Evolutionary conservation across 2,888 invertebrate genomes (phyloP), one percentile per base, ranked within the genome.

Genomic region (Eristalis arbustorum): DNA sequence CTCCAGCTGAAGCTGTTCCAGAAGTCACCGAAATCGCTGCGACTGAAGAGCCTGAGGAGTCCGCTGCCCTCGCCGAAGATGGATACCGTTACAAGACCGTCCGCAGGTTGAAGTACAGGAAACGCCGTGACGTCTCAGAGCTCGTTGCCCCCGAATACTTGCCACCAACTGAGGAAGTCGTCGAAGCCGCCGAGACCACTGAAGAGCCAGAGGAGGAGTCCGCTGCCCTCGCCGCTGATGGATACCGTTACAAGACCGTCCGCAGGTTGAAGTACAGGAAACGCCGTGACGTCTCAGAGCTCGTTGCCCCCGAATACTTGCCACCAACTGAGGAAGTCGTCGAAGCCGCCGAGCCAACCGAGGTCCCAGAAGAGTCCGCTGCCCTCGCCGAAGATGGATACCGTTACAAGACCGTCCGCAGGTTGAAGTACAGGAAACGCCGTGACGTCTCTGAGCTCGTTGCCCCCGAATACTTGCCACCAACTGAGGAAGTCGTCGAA

Each of bases 341-440:
- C 11, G 78, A 78, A 62, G 78, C 49, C 25, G 61, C 62, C n/a
- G 78, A 87, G n/a, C n/a, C 31, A 0, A 61, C 42, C 14, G 74
- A 59, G 3, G 66, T 42, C 0, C 25, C 87, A 1, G 89, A 90
- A 72, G 87, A 89, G 0, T 57, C 81, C 6, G 89, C 89, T 64
- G 89, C 88, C 11, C 89, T 90, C 1, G 89, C 76, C 10, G 88
- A 89, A 0, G 89, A 90, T 85, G 90, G 90, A 0, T 91, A 91
- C 80, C 89, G 88, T 40, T 91, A 91, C 88, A 91, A 91, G 81
- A 90, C 90, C 11, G 90, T 91, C 2, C 89, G 90, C 34, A 90
- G 89, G 6, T 71, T 90, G 1, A 91, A 90, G 49, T 89, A 89
- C 56, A 90, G 91, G 28, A 89, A 90, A 1, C 91, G 91, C 25